A percentile compares a stretch with the other conserved stretches of the same genome.
Evolutionary conservation across 2,888 invertebrate species (phyloP).

Genomic region (Drosophila histrio): DNA sequence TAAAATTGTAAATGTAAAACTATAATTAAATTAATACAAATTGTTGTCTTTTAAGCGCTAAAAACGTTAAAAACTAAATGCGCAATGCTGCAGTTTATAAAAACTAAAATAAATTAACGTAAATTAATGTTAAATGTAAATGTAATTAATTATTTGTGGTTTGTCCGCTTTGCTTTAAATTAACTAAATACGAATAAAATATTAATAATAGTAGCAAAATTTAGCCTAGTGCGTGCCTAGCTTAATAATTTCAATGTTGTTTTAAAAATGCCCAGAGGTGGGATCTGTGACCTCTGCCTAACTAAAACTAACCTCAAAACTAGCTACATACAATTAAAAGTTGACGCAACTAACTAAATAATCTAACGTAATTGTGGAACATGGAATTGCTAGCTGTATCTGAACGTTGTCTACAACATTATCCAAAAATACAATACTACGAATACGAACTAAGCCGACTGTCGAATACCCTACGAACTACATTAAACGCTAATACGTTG

Average conservation of each 20-base stretch:
- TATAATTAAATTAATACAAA: conserved; percentile 74
- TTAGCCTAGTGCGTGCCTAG: conserved; percentile 56
- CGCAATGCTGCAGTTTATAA: conserved; percentile 49
- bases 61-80: conserved; percentile 45
- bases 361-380: conserved; percentile 71
- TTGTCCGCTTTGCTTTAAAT: conserved; percentile 66
- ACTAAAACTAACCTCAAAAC: conserved; percentile 35
- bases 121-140: conserved; percentile 50
- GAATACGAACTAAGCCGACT: conserved; percentile 45
- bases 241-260: conserved; percentile 70
- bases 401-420: conserved; percentile 60
- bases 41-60: conserved; percentile 60
- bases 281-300: conserved; percentile 45
- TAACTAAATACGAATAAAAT: conserved; percentile 43
- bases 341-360: conserved; percentile 14
- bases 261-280: conserved; percentile 65
- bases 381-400: conserved; percentile 80
- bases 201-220: conserved; percentile 6
- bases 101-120: conserved; percentile 60
- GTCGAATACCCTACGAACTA: conserved; percentile 40
- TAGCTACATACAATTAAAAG: conserved; percentile 10
- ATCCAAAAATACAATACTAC: conserved; percentile 64
- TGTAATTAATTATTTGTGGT: conserved; percentile 55
- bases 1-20: conserved; percentile 47
- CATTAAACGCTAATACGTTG: conserved; percentile 72